Conservation (phyloP, 2,797 vertebrate species). For the Lagodon rhomboides region DNA sequence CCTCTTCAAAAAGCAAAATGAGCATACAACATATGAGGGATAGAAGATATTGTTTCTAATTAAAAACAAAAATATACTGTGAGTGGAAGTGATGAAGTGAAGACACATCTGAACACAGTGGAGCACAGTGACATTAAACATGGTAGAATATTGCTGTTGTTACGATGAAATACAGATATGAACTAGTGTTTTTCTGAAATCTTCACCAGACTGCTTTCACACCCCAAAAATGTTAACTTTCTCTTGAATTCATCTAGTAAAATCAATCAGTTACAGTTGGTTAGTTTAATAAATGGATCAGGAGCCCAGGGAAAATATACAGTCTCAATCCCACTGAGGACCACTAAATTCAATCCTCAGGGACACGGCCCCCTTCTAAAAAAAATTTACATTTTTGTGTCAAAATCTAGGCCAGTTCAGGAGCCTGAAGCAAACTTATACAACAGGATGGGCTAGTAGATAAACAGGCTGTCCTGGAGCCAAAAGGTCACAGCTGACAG, state of each 20-base stretch:
- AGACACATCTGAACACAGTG: too few relatives aligned
- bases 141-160: background rate
- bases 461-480: conserved; percentile 6
- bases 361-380: conserved; percentile 39
- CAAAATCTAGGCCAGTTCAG: conserved; percentile 43
- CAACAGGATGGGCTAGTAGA: conserved; percentile 4
- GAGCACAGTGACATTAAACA: background rate
- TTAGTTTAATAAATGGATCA: conserved; percentile 53
- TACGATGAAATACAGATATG: background rate
- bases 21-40: conserved; percentile 12
- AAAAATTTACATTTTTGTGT: conserved; percentile 42
- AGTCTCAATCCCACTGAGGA: conserved; percentile 34
- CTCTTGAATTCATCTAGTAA: conserved; percentile 26
- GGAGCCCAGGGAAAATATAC: conserved; percentile 29
- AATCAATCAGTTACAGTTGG: conserved; percentile 46
- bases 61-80: background rate
- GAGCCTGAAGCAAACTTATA: conserved; percentile 13
- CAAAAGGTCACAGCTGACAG: conserved; percentile 15
- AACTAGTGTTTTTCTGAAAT: background rate
- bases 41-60: background rate
- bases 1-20: conserved; percentile 24
- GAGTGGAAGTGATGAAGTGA: too few relatives aligned
- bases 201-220: conserved; percentile 8
- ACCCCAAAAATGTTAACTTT: conserved; percentile 8
- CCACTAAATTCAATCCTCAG: conserved; percentile 11